Conservation (phyloP, 2,113 vertebrate genomes). For the Azemiops feae region DNA sequence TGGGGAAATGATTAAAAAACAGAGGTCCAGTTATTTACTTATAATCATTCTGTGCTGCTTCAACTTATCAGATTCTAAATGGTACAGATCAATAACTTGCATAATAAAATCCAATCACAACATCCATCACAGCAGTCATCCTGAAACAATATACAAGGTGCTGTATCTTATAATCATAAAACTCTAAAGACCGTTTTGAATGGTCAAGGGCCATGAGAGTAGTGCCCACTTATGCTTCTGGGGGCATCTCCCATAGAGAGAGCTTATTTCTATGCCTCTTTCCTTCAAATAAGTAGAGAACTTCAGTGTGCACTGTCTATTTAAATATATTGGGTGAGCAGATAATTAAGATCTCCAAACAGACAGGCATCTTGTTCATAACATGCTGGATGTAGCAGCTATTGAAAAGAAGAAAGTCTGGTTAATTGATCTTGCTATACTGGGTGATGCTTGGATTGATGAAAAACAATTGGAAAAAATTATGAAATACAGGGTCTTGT, state of each 20-base stretch:
- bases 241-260: not conserved
- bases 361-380: not conserved
- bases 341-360: not conserved
- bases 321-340: not conserved
- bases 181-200: not conserved
- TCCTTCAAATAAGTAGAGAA: not conserved
- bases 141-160: not conserved
- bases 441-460: not conserved
- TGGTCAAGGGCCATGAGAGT: not conserved
- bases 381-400: not conserved
- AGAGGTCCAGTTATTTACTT: not conserved
- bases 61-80: not conserved
- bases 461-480: not conserved
- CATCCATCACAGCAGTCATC: not conserved
- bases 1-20: not conserved
- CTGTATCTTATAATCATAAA: not conserved
- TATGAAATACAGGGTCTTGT: not conserved
- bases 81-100: not conserved
- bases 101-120: not conserved
- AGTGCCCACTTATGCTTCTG: not conserved
- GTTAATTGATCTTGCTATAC: not conserved
- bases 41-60: not conserved
- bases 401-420: not conserved
- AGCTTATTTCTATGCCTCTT: not conserved
- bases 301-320: not conserved